phyloP scores from a whole-genome alignment of 2,797 vertebrate genomes.

The Enteromius unitaeniatus region DNA sequence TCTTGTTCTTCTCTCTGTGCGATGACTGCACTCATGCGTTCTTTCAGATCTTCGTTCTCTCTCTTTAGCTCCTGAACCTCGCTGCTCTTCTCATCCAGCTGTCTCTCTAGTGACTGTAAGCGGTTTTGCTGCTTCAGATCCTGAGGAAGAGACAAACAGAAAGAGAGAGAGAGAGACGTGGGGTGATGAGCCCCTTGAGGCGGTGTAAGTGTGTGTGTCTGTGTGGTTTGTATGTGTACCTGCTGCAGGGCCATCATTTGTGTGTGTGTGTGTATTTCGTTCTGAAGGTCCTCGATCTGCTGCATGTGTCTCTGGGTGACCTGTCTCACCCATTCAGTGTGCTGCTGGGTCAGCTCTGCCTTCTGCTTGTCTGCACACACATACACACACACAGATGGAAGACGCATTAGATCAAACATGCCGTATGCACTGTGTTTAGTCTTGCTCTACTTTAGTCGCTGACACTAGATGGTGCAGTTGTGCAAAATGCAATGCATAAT shows the following conservation, averaged over 20 bases:
- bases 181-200: not conserved
- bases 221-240: conserved; percentile 62
- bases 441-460: not conserved
- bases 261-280: conserved; percentile 82
- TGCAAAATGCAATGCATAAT: conserved; percentile 5
- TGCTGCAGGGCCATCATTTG: conserved; percentile 83
- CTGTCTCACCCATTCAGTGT: conserved; percentile 81
- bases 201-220: conserved; percentile 6
- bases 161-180: not conserved
- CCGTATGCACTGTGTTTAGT: not conserved
- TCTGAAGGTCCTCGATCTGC: conserved; percentile 86
- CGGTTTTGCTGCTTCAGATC: conserved; percentile 83
- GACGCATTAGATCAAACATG: conserved; percentile 64
- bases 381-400: conserved; percentile 40
- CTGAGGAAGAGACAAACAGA: conserved; percentile 55
- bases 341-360: conserved; percentile 87
- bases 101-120: conserved; percentile 80
- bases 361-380: conserved; percentile 81
- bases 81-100: conserved; percentile 81
- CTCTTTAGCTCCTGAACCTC: conserved; percentile 81
- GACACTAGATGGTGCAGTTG: not conserved
- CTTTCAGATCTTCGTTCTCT: conserved; percentile 84
- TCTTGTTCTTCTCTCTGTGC: conserved; percentile 65
- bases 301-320: conserved; percentile 88
- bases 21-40: conserved; percentile 75